A percentile compares a stretch with the other conserved stretches of the same genome.
Evolutionary conservation across 2,888 invertebrate species (phyloP).

Genomic region (Boloria selene): DNA sequence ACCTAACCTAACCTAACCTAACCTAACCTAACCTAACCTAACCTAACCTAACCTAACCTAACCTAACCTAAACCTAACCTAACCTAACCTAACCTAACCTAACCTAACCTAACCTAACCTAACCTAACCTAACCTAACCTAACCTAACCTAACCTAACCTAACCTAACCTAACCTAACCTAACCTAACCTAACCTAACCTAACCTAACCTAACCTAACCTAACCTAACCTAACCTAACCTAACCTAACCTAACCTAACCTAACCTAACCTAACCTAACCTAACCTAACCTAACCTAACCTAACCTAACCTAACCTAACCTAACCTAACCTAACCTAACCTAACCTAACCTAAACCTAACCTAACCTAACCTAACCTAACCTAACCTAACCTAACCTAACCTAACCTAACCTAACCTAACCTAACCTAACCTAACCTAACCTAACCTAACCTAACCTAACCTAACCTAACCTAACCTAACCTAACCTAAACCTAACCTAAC

Average conservation of each 20-base stretch:
- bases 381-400: constrained; percentile 1
- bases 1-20: constrained; percentile 12
- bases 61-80: constrained; percentile 39
- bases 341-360: too few relatives aligned
- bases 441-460: constrained; percentile 37
- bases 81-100: not conserved
- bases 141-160: constrained; percentile 3
- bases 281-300: constrained; percentile 40
- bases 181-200: constrained; percentile 1
- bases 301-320: constrained; percentile 15
- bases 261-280: constrained; percentile 35
- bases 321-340: constrained; percentile 4
- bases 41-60: constrained; percentile 36
- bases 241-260: constrained; percentile 36
- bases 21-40: constrained; percentile 30
- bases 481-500: constrained; percentile 34
- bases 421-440: constrained; percentile 27
- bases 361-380: constrained; percentile 1
- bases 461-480: constrained; percentile 41
- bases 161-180: not conserved
- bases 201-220: not conserved
- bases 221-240: constrained; percentile 34
- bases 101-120: constrained; percentile 24
- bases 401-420: constrained; percentile 3
- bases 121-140: not conserved